These are phyloP conservation scores for Lepus timidus DNA, from an alignment of 2,113 vertebrate species.

Conservation along the genomic window DNA sequence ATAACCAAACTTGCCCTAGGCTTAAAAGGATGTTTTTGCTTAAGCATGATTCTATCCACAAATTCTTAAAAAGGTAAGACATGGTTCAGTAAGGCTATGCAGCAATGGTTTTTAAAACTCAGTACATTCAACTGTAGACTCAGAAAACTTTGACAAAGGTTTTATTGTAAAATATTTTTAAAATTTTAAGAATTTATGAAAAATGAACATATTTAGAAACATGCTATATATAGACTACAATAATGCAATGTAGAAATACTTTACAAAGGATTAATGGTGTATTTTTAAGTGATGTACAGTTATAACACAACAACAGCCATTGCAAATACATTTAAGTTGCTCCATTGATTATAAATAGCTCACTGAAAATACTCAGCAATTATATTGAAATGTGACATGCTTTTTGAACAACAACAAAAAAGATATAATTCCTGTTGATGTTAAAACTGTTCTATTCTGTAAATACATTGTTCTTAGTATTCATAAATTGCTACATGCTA, in stretches of 20 bases:
- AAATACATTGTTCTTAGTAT: conserved; percentile 71
- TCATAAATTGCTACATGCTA: conserved; percentile 62
- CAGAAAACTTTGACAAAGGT: background rate
- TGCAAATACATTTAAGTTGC: conserved; percentile 63
- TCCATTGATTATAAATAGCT: conserved; percentile 65
- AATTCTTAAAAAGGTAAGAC: background rate
- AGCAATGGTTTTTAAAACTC: conserved; percentile 22
- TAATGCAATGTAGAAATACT: conserved; percentile 52
- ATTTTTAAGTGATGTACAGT: conserved; percentile 51
- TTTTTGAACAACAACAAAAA: conserved; percentile 61
- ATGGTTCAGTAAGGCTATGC: background rate
- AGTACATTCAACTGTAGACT: conserved; percentile 40
- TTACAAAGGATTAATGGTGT: conserved; percentile 63
- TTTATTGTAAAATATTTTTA: conserved; percentile 32
- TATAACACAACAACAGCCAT: conserved; percentile 66
- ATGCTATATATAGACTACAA: conserved; percentile 19
- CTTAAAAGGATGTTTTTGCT: background rate
- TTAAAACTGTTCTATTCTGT: conserved; percentile 70
- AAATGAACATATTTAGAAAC: conserved; percentile 55
- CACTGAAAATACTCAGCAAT: conserved; percentile 71
- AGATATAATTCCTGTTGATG: conserved; percentile 43
- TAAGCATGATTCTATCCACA: background rate
- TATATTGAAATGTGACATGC: conserved; percentile 72
- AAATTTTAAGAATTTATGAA: conserved; percentile 61
- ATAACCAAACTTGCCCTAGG: background rate